Evolutionary conservation across 2,113 vertebrate genomes (phyloP), one percentile per base, ranked within the genome.

Genomic region (Probosciger aterrimus): DNA sequence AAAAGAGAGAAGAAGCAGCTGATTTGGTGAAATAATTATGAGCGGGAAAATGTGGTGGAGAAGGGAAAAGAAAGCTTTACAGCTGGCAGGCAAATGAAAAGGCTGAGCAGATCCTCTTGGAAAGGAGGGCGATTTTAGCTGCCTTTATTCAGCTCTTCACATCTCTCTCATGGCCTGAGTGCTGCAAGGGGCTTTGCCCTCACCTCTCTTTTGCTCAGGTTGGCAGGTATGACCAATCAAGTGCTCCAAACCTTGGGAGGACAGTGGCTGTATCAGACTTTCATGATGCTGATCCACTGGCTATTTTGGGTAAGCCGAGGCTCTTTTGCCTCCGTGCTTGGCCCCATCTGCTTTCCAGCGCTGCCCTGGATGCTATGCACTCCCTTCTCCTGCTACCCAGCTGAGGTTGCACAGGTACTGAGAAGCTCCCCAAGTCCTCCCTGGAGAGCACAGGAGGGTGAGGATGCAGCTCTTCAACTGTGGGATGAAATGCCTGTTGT

Each of bases 21-120:
- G 82, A 86, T 88, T 89, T 93, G 88, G 86, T 96, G 65, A 93
- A 91, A 82, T 92, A 84, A 96, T 97, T 94, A 76, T 15, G 81
- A 93, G 74, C 9, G 0, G 69, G 64, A 90, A 84, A 93, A 79
- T 41, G 77, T 7, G 74, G 28, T 27, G 43, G 57, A n/a, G 83
- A 82, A 92, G 37, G 71, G 68, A 62, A 64, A 65, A 35, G 62
- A 57, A 63, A 25, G 62, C 27, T 84, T 57, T 79, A 73, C 86
- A 96, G 86, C 88, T 95, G 92, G 63, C 57, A 71, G 47, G 46
- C 33, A 62, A 57, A 44, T 75, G 57, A 69, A 84, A 94, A 83
- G 50, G 30, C 55, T 63, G 85, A 67, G 53, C 60, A 67, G 76
- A 78, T 64, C 33, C 20, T 65, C 53, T 28, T 55, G 53, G 20